Conservation (phyloP, 2,888 invertebrate genomes). For the Tenthredo amoena region DNA sequence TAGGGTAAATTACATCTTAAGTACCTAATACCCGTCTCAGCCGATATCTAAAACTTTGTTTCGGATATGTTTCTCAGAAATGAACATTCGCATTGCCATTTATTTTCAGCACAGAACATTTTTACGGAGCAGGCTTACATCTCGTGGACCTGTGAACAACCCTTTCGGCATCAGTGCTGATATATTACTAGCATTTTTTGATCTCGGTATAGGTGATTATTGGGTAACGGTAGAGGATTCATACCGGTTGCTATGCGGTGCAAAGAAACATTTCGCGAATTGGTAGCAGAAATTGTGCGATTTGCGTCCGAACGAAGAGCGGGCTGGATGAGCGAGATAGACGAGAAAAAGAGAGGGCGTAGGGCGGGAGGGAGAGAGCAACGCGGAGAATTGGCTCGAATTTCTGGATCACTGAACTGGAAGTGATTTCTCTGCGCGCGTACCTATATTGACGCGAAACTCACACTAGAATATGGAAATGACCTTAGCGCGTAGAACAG, state of each 20-base stretch:
- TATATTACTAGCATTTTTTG: background rate
- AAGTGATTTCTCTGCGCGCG: conserved; percentile 56
- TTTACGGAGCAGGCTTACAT: background rate
- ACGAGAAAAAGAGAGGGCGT: conserved; percentile 22
- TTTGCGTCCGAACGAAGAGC: conserved; percentile 24
- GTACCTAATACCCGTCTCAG: background rate
- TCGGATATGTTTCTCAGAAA: background rate
- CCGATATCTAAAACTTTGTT: background rate
- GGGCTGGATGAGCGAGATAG: conserved; percentile 11
- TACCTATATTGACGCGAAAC: conserved; percentile 48
- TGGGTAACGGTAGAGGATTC: background rate
- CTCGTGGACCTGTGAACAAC: background rate
- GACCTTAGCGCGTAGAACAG: conserved; percentile 62
- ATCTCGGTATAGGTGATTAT: background rate
- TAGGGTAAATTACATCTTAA: background rate
- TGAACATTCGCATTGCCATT: background rate
- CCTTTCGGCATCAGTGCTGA: background rate
- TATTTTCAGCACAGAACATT: background rate
- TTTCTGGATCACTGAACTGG: conserved; percentile 68
- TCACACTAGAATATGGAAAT: conserved; percentile 62
- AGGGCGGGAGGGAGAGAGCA: conserved; percentile 9
- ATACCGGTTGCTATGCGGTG: conserved; percentile 3
- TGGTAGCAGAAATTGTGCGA: conserved; percentile 8
- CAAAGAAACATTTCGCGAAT: conserved; percentile 17
- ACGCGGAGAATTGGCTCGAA: conserved; percentile 64